phyloP scores from a whole-genome alignment of 2,888 invertebrate genomes.

The Mythimna albipuncta region DNA sequence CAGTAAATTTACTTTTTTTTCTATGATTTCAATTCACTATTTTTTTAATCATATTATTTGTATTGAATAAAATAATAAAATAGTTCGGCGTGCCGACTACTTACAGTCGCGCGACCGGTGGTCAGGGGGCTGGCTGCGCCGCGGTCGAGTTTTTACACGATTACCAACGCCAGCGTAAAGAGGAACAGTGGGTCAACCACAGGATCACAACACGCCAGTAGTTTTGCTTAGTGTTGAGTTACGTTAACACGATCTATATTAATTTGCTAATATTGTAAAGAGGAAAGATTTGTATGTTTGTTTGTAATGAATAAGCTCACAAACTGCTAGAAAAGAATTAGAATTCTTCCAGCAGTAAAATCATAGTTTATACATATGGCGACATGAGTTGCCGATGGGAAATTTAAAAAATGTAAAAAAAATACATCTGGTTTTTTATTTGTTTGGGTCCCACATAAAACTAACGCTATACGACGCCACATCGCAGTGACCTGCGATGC shows the following conservation, averaged over 20 bases:
- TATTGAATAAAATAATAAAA: conserved; percentile 24
- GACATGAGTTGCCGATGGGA: too few species aligned
- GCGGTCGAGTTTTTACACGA: conserved; percentile 78
- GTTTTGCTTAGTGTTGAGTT: conserved; percentile 14
- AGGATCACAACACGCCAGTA: conserved; percentile 35
- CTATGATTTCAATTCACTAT: conserved; percentile 20
- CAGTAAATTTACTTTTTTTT: conserved; percentile 8
- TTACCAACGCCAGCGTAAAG: conserved; percentile 69
- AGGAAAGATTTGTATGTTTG: too few species aligned
- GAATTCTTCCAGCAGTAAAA: too few species aligned
- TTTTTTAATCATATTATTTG: conserved; percentile 30
- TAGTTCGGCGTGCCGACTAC: conserved; percentile 60
- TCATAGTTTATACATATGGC: too few species aligned
- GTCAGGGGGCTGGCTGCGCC: conserved; percentile 72
- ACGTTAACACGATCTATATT: not conserved
- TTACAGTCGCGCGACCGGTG: conserved; percentile 67
- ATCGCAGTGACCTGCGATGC: too few species aligned
- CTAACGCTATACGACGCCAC: too few species aligned
- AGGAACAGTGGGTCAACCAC: conserved; percentile 71
- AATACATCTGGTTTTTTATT: too few species aligned
- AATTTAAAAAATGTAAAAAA: too few species aligned
- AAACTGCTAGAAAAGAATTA: too few species aligned
- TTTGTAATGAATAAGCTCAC: too few species aligned
- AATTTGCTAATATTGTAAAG: too few species aligned
- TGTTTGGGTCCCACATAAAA: too few species aligned